Base-by-base conservation (phyloP, 2,113 vertebrate genomes). In the Rhabdornis inornatus region DNA sequence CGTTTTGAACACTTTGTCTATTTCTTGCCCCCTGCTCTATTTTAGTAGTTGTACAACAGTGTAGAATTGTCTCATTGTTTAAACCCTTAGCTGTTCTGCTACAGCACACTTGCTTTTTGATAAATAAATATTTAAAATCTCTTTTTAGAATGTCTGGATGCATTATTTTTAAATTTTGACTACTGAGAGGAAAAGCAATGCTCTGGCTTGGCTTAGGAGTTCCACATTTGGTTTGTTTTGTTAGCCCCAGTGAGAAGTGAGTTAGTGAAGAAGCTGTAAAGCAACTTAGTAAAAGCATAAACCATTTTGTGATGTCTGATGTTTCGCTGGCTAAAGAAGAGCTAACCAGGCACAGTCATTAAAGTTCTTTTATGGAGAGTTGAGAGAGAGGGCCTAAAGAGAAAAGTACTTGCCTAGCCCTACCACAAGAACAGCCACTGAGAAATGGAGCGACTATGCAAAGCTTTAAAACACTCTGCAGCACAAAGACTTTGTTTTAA, bases 401-500 rank as follows among this genome's bases (percentile, higher is more conserved):
- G 60, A 89, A 87, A 90, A 93, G 56, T 68, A 44, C 52, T 90
- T 55, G 42, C 59, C 39, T 55, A 52, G 76, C 33, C 31, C 64
- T 75, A 75, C 83, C 70, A 59, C 77, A 94, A 71, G 72, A 95
- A 92, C 37, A 83, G 89, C 44, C 63, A 47, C 42, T 83, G 66
- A 78, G 64, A 93, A 94, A 83, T 4, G 4, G 27, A 89, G 31
- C 50, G 89, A 89, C 69, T 64, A 40, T 42, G 45, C 21, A 82
- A 65, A 83, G 39, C 22, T 94, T 87, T 87, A 78, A 92, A 85
- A 89, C 33, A 81, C n/a, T 64, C 49, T 55, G 19, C n/a, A 92
- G 83, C 72, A 84, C 83, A 90, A 83, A 92, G 82, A 86, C 75
- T 94, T 83, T 35, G n/a, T 69, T 90, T 86, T 83, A 87, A 92